These are phyloP conservation scores for Athetis lepigone DNA, from an alignment of 2,888 invertebrate genomes.

Conservation along the genomic window DNA sequence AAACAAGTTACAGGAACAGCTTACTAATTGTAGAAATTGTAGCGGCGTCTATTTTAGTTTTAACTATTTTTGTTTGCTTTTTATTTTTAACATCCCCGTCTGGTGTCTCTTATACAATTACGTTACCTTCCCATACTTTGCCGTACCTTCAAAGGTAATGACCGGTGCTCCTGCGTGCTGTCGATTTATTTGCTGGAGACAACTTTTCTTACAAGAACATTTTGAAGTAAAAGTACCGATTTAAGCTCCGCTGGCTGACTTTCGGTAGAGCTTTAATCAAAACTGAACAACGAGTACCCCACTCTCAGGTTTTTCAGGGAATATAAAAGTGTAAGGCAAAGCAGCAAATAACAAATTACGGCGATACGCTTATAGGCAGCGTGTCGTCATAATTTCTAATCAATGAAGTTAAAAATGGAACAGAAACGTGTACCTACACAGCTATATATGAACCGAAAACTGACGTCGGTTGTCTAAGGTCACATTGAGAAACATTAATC, in stretches of 20 bases:
- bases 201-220: background rate
- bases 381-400: too few relatives aligned
- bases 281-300: background rate
- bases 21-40: constrained; percentile 24
- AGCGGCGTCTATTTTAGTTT: constrained; percentile 23
- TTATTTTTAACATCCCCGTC: constrained; percentile 24
- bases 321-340: background rate
- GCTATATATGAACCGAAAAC: constrained; percentile 17
- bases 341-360: constrained; percentile 1
- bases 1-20: constrained; percentile 28
- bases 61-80: constrained; percentile 26
- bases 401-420: constrained; percentile 6
- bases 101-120: constrained; percentile 16
- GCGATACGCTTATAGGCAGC: background rate
- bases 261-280: constrained; percentile 6
- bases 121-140: too few relatives aligned
- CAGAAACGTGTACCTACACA: constrained; percentile 13
- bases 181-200: constrained; percentile 11
- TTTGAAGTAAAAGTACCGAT: constrained; percentile 5
- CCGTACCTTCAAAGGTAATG: constrained; percentile 7
- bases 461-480: constrained; percentile 37
- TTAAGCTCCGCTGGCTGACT: background rate
- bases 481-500: constrained; percentile 34
- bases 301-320: background rate
- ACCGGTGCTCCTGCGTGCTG: constrained; percentile 12